A percentile compares a stretch with the other conserved stretches of the same genome.
These are phyloP conservation scores for Geotrupes spiniger DNA, from an alignment of 2,888 invertebrate species.

Conservation along the genomic window DNA sequence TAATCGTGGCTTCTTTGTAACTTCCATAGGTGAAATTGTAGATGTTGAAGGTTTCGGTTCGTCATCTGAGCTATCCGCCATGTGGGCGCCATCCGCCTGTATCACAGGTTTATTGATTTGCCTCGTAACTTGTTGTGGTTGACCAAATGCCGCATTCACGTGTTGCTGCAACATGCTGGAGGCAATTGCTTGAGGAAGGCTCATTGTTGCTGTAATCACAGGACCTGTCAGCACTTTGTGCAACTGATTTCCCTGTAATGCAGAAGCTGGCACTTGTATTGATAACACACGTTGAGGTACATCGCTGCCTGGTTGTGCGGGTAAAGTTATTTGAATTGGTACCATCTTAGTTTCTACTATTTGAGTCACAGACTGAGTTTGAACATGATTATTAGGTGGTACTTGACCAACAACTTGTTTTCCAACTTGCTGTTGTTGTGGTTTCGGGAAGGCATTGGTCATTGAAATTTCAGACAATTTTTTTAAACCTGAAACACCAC, in stretches of 20 bases:
- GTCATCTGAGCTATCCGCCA: constrained; percentile 39
- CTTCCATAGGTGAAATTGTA: constrained; percentile 34
- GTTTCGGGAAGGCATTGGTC: constrained; percentile 40
- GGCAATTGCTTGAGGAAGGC: constrained; percentile 77
- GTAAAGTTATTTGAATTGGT: constrained; percentile 73
- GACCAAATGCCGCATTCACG: constrained; percentile 69
- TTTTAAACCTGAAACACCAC: constrained; percentile 22
- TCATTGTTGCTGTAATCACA: constrained; percentile 86
- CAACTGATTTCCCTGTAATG: constrained; percentile 62
- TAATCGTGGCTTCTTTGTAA: constrained; percentile 48
- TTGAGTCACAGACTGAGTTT: constrained; percentile 38
- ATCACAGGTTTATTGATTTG: constrained; percentile 34
- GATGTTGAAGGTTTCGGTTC: constrained; percentile 47
- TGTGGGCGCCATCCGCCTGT: constrained; percentile 33
- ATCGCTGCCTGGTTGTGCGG: constrained; percentile 71
- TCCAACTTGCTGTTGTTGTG: constrained; percentile 29
- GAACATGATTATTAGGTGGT: constrained; percentile 35
- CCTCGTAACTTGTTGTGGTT: constrained; percentile 29
- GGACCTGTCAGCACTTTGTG: constrained; percentile 79
- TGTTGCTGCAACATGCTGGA: constrained; percentile 84
- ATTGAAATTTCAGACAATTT: constrained; percentile 32
- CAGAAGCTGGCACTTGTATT: constrained; percentile 87
- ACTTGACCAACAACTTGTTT: constrained; percentile 37
- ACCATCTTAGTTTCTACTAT: constrained; percentile 53
- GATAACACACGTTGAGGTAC: constrained; percentile 70